Evolutionary conservation across 2,113 vertebrate genomes (phyloP).

Genomic region (cattle (Bos taurus)): ARS-UCD2.0 NC_037328.1:108056001-108056500

Average conservation of each 20-base stretch:
- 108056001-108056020: neutral
- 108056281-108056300: neutral
- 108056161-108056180: neutral
- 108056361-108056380: neutral
- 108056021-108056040: neutral
- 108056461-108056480: neutral
- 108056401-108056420: neutral
- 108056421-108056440: neutral
- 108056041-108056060: neutral
- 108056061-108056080: neutral
- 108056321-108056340: neutral
- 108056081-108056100: neutral
- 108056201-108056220: neutral
- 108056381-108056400: neutral
- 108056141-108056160: neutral
- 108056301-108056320: rapidly evolving
- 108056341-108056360: neutral
- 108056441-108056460: neutral
- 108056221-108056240: neutral
- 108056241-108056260: neutral
- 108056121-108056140: neutral
- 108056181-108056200: neutral
- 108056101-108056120: neutral
- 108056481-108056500: neutral
- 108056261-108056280: neutral